A percentile compares a stretch with the other conserved stretches of the same genome.
phyloP scores from a whole-genome alignment of 2,888 invertebrate genomes.

The Tachina lurida region DNA sequence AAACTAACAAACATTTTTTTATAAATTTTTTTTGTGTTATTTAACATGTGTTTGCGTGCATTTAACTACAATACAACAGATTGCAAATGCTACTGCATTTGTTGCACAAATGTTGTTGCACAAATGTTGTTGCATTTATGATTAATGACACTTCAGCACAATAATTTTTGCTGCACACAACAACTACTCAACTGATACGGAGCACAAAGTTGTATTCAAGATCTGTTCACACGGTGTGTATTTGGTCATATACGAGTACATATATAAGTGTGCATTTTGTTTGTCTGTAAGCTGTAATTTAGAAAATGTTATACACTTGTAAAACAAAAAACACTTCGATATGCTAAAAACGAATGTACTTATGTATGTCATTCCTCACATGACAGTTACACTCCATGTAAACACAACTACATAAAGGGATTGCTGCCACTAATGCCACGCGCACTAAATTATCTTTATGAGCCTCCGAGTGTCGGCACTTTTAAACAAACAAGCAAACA shows the following conservation, averaged over 20 bases:
- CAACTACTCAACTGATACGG: slow-evolving; percentile 27
- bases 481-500: slow-evolving; percentile 28
- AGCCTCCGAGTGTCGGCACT: slow-evolving; percentile 40
- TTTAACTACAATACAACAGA: slow-evolving; percentile 43
- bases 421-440: slow-evolving; percentile 26
- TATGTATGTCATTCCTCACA: no score
- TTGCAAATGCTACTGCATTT: slow-evolving; percentile 40
- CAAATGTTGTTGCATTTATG: slow-evolving; percentile 68
- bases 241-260: not conserved
- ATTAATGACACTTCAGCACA: slow-evolving; percentile 66
- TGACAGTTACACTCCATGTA: not conserved
- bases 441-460: slow-evolving; percentile 4
- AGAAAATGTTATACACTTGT: no score
- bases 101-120: slow-evolving; percentile 65
- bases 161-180: slow-evolving; percentile 43
- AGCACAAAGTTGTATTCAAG: not conserved
- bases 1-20: slow-evolving; percentile 16
- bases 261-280: no score
- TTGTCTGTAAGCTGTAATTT: no score
- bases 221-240: not conserved
- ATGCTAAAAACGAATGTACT: not conserved
- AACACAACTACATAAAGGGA: not conserved
- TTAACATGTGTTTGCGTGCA: slow-evolving; percentile 54
- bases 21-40: slow-evolving; percentile 16
- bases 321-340: no score